These are phyloP conservation scores for Cephalopachus bancanus DNA, from an alignment of 2,797 vertebrate genomes.

Conservation along the genomic window DNA sequence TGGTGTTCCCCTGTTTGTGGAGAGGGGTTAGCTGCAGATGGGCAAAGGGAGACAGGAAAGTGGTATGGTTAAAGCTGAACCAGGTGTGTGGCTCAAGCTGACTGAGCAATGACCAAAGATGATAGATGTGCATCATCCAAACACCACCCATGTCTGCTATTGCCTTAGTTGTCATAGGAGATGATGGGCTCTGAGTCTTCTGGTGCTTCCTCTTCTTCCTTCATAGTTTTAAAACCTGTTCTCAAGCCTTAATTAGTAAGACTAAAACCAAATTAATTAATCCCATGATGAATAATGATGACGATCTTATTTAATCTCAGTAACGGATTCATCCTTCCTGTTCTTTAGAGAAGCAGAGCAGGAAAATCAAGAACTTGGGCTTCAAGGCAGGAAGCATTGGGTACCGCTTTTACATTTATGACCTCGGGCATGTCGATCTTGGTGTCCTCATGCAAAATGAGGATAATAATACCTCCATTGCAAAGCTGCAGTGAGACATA, in stretches of 20 bases:
- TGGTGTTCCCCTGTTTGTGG: background rate
- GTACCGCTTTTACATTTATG: background rate
- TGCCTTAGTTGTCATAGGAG: background rate
- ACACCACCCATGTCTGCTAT: too few species aligned
- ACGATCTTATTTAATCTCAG: background rate
- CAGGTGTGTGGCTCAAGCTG: background rate
- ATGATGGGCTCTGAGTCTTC: background rate
- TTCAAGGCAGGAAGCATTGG: background rate
- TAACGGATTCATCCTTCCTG: background rate
- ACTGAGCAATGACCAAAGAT: background rate
- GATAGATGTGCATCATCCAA: too few species aligned
- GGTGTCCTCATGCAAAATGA: background rate
- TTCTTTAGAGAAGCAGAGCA: background rate
- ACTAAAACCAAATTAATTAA: background rate
- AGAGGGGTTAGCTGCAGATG: background rate
- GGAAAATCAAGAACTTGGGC: background rate
- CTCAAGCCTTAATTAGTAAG: background rate
- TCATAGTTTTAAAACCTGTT: background rate
- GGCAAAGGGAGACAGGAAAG: background rate
- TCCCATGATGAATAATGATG: background rate
- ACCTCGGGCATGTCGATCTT: background rate
- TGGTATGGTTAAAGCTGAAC: background rate
- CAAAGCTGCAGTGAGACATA: background rate
- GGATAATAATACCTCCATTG: background rate
- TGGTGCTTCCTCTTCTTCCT: background rate